phyloP scores from a whole-genome alignment of 1,140 invertebrate genomes.

The Bombus waltoni region DNA sequence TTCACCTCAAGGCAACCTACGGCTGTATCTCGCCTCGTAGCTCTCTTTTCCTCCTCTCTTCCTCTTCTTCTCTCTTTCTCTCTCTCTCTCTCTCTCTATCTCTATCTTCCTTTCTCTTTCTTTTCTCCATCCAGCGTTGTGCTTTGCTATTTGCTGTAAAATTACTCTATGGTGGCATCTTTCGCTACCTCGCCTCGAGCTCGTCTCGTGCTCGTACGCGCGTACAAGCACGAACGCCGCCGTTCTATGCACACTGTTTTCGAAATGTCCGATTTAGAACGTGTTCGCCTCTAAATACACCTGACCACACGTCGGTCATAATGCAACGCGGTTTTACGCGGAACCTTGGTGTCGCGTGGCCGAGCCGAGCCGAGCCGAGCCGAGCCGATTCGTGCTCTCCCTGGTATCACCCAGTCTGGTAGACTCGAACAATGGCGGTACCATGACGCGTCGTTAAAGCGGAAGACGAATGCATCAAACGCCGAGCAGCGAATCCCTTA shows the following conservation, averaged over 20 bases:
- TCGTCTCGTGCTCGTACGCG: constrained; percentile 57
- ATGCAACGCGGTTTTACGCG: constrained; percentile 27
- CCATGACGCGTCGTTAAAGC: not conserved
- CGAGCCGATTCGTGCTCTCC: not conserved
- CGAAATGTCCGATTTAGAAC: constrained; percentile 44
- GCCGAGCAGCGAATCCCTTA: not conserved
- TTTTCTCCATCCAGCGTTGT: constrained; percentile 49
- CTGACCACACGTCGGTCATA: constrained; percentile 26
- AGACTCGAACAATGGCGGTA: not conserved
- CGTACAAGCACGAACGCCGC: constrained; percentile 43
- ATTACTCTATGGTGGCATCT: constrained; percentile 69
- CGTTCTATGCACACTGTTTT: constrained; percentile 46
- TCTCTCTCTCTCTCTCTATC: not conserved
- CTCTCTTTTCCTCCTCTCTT: not conserved
- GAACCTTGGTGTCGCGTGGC: not conserved
- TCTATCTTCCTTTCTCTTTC: not conserved
- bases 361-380: not conserved
- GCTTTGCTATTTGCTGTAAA: constrained; percentile 70
- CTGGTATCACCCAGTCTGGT: too few species aligned
- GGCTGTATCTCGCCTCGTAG: constrained; percentile 57
- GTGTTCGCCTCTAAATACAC: not conserved
- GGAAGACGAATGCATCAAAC: not conserved
- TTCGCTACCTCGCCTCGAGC: constrained; percentile 62
- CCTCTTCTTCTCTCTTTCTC: not conserved
- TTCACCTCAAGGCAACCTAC: constrained; percentile 58